These are phyloP conservation scores for Procambarus virginalis DNA, from an alignment of 1,140 invertebrate genomes.

Conservation along the genomic window DNA sequence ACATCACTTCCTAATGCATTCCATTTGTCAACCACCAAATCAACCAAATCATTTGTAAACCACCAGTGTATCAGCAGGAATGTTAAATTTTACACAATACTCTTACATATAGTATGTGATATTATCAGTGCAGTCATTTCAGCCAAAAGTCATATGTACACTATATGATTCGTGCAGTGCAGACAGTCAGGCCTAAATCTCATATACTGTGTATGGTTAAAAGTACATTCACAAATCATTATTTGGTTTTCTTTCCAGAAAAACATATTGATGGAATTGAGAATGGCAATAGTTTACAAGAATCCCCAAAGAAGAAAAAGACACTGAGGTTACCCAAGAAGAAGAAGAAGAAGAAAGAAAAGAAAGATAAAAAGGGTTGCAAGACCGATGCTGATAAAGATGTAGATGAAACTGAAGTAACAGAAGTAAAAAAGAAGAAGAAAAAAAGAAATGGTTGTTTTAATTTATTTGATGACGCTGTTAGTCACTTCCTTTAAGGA, in stretches of 20 bases:
- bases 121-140: too few species aligned
- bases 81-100: too few species aligned
- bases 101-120: too few species aligned
- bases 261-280: conserved; percentile 61
- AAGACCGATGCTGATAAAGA: conserved; percentile 72
- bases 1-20: too few species aligned
- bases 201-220: neutral
- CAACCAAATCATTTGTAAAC: too few species aligned
- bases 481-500: too few species aligned
- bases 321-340: conserved; percentile 71
- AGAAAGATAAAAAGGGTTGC: conserved; percentile 69
- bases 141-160: too few species aligned
- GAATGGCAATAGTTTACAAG: conserved; percentile 50
- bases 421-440: conserved; percentile 69
- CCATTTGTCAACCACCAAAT: too few species aligned
- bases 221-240: neutral
- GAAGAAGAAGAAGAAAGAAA: conserved; percentile 72
- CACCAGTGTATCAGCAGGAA: too few species aligned
- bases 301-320: conserved; percentile 68
- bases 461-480: neutral
- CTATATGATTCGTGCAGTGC: too few species aligned
- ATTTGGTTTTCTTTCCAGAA: conserved; percentile 7
- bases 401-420: conserved; percentile 71
- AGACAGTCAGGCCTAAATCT: too few species aligned
- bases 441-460: conserved; percentile 70